Evolutionary conservation across 2,888 invertebrate species (phyloP).

Genomic region (Bugulina stolonifera): DNA sequence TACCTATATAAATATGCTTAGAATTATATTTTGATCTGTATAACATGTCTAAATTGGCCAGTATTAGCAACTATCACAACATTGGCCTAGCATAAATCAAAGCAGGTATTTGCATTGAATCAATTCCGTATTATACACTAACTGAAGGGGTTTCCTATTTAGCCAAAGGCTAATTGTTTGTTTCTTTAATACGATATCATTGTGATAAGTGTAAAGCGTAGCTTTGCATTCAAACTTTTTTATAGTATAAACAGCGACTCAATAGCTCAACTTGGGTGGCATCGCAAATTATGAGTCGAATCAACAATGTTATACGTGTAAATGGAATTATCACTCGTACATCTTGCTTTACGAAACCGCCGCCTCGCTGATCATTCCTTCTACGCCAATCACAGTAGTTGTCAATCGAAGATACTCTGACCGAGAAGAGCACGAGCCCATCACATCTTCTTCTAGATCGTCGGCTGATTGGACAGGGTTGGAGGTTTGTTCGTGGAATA

Average conservation of each 20-base stretch:
- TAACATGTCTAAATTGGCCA: too few species aligned
- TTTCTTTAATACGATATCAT: conserved; percentile 24
- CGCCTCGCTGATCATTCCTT: too few species aligned
- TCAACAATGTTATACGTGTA: not conserved
- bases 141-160: conserved; percentile 22
- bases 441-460: too few species aligned
- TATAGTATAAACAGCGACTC: conserved; percentile 11
- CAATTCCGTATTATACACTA: conserved; percentile 3
- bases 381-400: too few species aligned
- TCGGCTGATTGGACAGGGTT: too few species aligned
- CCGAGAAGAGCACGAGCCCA: too few species aligned
- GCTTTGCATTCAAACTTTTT: conserved; percentile 19
- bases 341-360: not conserved
- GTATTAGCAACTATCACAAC: too few species aligned
- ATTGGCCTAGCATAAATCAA: not conserved
- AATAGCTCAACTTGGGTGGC: conserved; percentile 25
- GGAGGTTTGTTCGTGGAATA: not conserved
- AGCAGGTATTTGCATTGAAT: conserved; percentile 4
- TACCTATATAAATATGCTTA: too few species aligned
- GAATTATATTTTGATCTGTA: too few species aligned
- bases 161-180: conserved; percentile 23
- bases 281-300: conserved; percentile 19
- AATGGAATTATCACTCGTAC: not conserved
- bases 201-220: conserved; percentile 15
- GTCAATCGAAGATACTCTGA: too few species aligned